Percentiles rank a stretch among this genome's conserved stretches.
Conservation (phyloP, 2,113 vertebrate genomes). For the Sphaerodactylus townsendi region DNA sequence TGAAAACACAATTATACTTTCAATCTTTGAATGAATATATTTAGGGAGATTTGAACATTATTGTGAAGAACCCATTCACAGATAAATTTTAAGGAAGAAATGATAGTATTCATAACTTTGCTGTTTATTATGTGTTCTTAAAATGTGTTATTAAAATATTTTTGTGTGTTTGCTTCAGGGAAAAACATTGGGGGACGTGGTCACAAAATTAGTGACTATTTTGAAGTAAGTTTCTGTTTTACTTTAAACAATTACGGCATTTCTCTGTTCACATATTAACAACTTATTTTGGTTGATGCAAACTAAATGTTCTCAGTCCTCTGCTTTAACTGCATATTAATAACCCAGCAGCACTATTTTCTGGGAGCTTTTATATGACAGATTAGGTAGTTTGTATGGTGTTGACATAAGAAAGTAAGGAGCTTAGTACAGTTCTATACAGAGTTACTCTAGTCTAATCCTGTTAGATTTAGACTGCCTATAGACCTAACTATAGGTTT, state of each 20-base stretch:
- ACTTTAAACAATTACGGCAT: background rate
- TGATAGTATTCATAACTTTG: conserved; percentile 20
- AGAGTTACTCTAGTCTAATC: too few relatives aligned
- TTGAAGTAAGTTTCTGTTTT: conserved; percentile 87
- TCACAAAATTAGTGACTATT: conserved; percentile 99
- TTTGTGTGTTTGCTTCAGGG: conserved; percentile 76
- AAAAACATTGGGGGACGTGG: conserved; percentile 89
- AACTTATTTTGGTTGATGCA: background rate
- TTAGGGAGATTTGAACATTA: background rate
- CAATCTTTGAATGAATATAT: background rate
- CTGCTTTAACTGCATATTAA: background rate
- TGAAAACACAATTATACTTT: background rate
- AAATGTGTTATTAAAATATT: background rate
- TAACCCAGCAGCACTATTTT: background rate
- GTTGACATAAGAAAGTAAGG: background rate
- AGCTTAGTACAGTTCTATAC: background rate
- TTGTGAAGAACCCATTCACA: conserved; percentile 18
- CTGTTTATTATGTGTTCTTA: background rate
- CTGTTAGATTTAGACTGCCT: too few relatives aligned
- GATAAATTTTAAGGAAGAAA: conserved; percentile 33
- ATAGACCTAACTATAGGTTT: too few relatives aligned
- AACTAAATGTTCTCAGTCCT: background rate
- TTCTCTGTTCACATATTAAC: background rate
- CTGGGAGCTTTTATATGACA: background rate
- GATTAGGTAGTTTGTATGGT: background rate